phyloP scores from a whole-genome alignment of 2,113 vertebrate genomes.

The Antidorcas marsupialis region DNA sequence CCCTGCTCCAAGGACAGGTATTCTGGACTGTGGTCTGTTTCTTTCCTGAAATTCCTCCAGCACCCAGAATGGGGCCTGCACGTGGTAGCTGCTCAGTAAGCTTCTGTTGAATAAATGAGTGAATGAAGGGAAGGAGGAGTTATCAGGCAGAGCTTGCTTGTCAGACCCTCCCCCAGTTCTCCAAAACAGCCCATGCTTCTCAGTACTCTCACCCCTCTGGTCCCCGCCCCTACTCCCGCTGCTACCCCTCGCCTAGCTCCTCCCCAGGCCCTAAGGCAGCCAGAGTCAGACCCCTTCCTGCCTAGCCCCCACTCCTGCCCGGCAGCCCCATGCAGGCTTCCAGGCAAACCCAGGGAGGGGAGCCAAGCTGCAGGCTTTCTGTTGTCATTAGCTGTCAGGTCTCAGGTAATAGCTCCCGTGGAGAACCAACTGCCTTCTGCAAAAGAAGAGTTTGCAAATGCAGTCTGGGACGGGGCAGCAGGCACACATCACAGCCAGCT shows the following conservation, averaged over 20 bases:
- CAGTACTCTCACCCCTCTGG: too few species aligned
- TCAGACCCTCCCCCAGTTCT: neutral
- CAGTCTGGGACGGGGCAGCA: neutral
- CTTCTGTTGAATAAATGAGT: neutral
- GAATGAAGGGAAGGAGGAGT: neutral
- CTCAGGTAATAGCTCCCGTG: neutral
- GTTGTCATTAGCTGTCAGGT: constrained; percentile 19
- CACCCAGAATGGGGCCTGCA: neutral
- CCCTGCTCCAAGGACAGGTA: neutral
- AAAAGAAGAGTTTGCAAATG: constrained; percentile 6
- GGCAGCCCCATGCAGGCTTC: neutral
- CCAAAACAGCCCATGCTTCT: neutral
- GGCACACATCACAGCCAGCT: neutral
- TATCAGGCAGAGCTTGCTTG: neutral
- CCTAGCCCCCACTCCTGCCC: neutral
- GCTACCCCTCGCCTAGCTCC: neutral
- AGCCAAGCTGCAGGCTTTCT: neutral
- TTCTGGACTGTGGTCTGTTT: neutral
- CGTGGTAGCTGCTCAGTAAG: neutral
- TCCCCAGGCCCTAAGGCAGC: neutral
- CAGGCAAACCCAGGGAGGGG: neutral
- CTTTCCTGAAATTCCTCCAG: neutral
- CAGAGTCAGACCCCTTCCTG: neutral
- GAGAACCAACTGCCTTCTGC: constrained; percentile 12
- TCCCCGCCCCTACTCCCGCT: neutral